Percentiles rank a stretch among this genome's conserved stretches.
phyloP scores from a whole-genome alignment of 2,113 vertebrate genomes.

The Mystacornis crossleyi region DNA sequence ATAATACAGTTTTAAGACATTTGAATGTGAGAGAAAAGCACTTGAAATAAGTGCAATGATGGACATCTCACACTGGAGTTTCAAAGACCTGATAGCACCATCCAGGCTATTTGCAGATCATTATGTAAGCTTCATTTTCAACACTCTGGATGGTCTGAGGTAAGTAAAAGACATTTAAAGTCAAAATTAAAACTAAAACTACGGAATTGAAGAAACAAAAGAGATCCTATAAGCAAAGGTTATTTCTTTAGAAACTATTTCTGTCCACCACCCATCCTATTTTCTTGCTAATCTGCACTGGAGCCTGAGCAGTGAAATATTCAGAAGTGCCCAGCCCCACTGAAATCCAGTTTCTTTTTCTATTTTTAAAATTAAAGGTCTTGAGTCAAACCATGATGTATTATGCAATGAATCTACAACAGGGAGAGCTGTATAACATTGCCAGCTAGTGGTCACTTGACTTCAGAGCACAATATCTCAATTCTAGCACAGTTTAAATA shows the following conservation, averaged over 20 bases:
- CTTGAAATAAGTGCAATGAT: background rate
- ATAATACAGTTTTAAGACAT: background rate
- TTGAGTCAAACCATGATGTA: constrained; percentile 45
- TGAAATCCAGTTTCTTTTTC: constrained; percentile 63
- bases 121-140: background rate
- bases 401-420: constrained; percentile 26
- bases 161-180: background rate
- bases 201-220: background rate
- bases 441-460: constrained; percentile 69
- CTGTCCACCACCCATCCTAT: background rate
- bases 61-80: background rate
- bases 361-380: constrained; percentile 65
- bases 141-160: background rate
- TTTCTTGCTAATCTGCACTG: constrained; percentile 17
- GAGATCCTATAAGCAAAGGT: background rate
- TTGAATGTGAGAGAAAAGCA: background rate
- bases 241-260: constrained; percentile 23
- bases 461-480: constrained; percentile 40
- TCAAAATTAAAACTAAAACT: constrained; percentile 1
- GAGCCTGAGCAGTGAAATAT: background rate
- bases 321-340: constrained; percentile 1
- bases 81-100: background rate
- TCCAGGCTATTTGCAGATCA: background rate
- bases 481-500: constrained; percentile 17
- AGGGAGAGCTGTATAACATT: constrained; percentile 61